Conservation (phyloP, 2,888 invertebrate genomes). For the Chironomus riparius region DNA sequence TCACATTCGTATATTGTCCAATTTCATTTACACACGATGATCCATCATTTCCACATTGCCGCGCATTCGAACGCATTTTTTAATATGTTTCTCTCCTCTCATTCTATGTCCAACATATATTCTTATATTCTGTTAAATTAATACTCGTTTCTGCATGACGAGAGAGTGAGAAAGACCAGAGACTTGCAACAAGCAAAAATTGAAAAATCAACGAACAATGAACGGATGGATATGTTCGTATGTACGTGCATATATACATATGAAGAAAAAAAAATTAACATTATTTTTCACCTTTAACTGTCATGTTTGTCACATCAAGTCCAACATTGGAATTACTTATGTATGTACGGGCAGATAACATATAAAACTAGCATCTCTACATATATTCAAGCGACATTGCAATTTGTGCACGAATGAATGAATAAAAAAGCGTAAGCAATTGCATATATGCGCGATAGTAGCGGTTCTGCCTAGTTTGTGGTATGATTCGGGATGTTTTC, state of each 20-base stretch:
- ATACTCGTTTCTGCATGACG: too few species aligned
- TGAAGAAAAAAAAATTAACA: conserved; percentile 21
- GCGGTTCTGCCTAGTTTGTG: background rate
- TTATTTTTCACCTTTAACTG: conserved; percentile 26
- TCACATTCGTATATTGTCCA: background rate
- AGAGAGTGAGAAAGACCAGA: too few species aligned
- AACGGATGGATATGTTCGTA: background rate
- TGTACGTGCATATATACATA: too few species aligned
- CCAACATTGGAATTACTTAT: background rate
- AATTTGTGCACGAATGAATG: background rate
- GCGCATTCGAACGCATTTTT: background rate
- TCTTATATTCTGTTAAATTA: too few species aligned
- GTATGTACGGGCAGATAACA: background rate
- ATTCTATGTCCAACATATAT: too few species aligned
- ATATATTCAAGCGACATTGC: background rate
- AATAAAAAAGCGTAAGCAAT: background rate
- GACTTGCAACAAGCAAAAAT: background rate
- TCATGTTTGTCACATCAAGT: conserved; percentile 24
- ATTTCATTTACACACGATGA: conserved; percentile 8
- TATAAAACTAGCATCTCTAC: background rate
- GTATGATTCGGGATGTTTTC: background rate
- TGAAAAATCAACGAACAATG: background rate
- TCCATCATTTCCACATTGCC: background rate
- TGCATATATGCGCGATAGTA: background rate
- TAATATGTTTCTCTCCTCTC: too few species aligned